Conservation (phyloP, 2,113 vertebrate genomes). For the Lagopus muta region DNA sequence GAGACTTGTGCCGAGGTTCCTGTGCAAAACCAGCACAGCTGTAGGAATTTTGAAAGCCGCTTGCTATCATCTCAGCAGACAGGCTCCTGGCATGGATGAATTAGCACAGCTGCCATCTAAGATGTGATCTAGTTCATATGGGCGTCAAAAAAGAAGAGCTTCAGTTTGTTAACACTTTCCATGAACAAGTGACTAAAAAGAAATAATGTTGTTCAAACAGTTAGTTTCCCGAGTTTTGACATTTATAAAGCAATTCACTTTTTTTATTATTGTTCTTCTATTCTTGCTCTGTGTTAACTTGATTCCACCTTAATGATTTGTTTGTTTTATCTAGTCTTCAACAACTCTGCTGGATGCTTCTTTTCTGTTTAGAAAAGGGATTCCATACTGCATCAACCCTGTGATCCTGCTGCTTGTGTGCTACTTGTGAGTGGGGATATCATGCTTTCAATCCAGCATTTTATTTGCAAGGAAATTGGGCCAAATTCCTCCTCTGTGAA, state of each 20-base stretch:
- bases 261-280: background rate
- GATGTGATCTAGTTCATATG: background rate
- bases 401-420: slow-evolving; percentile 45
- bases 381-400: slow-evolving; percentile 43
- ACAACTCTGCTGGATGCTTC: slow-evolving; percentile 49
- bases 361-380: slow-evolving; percentile 61
- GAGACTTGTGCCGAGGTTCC: background rate
- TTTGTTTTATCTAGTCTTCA: slow-evolving; percentile 35
- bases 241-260: background rate
- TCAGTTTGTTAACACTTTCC: background rate
- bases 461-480: slow-evolving; percentile 44
- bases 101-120: slow-evolving; percentile 22
- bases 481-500: slow-evolving; percentile 59
- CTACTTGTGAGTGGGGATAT: slow-evolving; percentile 40
- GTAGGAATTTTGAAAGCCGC: slow-evolving; percentile 27
- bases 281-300: background rate
- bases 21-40: background rate
- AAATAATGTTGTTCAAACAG: background rate
- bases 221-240: background rate
- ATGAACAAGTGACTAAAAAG: background rate
- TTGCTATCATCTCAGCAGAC: slow-evolving; percentile 14
- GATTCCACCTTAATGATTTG: slow-evolving; percentile 53
- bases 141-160: background rate
- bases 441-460: slow-evolving; percentile 15
- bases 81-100: slow-evolving; percentile 27